phyloP scores from a whole-genome alignment of 1,140 invertebrate species.

The Chrysopa pallens region DNA sequence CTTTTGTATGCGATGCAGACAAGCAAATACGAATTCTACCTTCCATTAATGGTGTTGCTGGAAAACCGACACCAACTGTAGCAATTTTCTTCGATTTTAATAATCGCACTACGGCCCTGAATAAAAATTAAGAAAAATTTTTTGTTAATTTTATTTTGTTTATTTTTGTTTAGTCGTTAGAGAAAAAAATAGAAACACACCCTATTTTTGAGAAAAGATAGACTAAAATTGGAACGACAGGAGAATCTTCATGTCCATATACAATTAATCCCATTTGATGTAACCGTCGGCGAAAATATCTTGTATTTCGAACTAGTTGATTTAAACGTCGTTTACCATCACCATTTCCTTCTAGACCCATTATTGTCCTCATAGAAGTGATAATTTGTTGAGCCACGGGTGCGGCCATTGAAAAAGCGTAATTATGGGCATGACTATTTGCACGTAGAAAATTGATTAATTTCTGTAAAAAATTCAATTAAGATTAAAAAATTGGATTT shows the following conservation, averaged over 20 bases:
- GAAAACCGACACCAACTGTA: slow-evolving; percentile 92
- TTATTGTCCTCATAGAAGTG: slow-evolving; percentile 72
- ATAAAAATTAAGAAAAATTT: slow-evolving; percentile 9
- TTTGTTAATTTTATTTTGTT: not conserved
- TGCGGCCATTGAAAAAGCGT: slow-evolving; percentile 80
- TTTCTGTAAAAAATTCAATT: slow-evolving; percentile 11
- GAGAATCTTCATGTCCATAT: slow-evolving; percentile 93
- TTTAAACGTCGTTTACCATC: slow-evolving; percentile 55
- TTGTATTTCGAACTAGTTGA: slow-evolving; percentile 64
- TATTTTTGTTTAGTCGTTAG: not conserved
- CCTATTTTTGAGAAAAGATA: slow-evolving; percentile 90
- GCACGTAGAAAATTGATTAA: slow-evolving; percentile 66
- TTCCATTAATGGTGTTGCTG: slow-evolving; percentile 90
- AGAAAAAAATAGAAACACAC: slow-evolving; percentile 28
- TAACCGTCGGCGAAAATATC: slow-evolving; percentile 75
- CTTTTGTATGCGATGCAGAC: slow-evolving; percentile 88
- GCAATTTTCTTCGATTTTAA: slow-evolving; percentile 71
- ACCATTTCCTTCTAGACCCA: slow-evolving; percentile 64
- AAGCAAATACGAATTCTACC: slow-evolving; percentile 90
- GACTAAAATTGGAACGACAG: slow-evolving; percentile 88
- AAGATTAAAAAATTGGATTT: not conserved
- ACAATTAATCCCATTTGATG: slow-evolving; percentile 86
- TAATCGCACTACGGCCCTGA: slow-evolving; percentile 66
- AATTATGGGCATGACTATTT: slow-evolving; percentile 69
- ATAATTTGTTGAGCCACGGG: slow-evolving; percentile 83